phyloP scores from a whole-genome alignment of 1,140 invertebrate genomes.

The Delia radicum region DNA sequence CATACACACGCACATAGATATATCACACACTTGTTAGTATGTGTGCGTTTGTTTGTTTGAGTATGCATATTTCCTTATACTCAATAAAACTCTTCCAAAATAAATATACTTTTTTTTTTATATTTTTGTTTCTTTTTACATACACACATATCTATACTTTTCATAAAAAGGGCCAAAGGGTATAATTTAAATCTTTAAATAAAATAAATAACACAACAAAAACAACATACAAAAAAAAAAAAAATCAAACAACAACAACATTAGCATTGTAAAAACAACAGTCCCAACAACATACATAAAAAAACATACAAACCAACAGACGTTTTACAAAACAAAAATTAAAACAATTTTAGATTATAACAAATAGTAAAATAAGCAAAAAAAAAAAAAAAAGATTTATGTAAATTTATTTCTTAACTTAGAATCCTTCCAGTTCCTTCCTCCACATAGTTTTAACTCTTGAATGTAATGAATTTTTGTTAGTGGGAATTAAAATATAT shows the following conservation, averaged over 20 bases:
- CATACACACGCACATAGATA: background rate
- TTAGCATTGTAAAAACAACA: background rate
- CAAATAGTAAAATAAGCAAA: too few relatives aligned
- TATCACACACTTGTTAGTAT: background rate
- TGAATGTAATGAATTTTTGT: too few relatives aligned
- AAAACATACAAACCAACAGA: too few relatives aligned
- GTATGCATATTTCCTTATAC: constrained; percentile 2
- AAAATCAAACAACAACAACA: background rate
- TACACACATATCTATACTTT: background rate
- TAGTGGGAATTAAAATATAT: too few relatives aligned
- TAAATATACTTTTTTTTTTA: background rate
- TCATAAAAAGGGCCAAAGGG: background rate
- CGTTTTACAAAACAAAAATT: background rate
- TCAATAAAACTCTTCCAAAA: constrained; percentile 8
- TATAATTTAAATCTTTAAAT: constrained; percentile 5
- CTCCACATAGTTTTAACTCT: too few relatives aligned
- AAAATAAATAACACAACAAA: background rate
- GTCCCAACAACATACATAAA: too few relatives aligned
- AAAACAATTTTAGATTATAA: too few relatives aligned
- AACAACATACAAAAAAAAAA: background rate
- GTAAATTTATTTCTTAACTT: too few relatives aligned
- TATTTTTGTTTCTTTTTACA: background rate
- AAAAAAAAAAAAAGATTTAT: too few relatives aligned
- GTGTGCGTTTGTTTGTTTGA: background rate
- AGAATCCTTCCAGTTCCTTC: too few relatives aligned